A percentile compares a stretch with the other conserved stretches of the same genome.
These are phyloP conservation scores for Myotis myotis DNA, from an alignment of 2,797 vertebrate genomes.

Conservation along the genomic window DNA sequence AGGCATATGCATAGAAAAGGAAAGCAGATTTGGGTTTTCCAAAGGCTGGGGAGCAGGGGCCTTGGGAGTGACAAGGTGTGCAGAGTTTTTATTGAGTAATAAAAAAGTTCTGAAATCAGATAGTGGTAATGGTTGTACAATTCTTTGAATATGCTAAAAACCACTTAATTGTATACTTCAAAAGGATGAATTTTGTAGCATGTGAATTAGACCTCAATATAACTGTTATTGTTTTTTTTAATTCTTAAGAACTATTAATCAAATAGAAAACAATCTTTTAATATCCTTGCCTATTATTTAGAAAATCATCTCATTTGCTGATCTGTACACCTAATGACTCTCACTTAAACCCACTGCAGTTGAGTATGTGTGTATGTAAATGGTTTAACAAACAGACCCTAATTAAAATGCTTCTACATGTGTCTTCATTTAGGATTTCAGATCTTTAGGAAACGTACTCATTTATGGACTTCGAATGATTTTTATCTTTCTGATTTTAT, in stretches of 20 bases:
- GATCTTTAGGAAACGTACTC: conserved; percentile 10
- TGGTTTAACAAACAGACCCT: rapidly evolving
- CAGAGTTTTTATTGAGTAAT: background rate
- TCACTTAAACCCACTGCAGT: background rate
- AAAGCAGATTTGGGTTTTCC: background rate
- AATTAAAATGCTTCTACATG: background rate
- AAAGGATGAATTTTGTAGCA: background rate
- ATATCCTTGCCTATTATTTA: background rate
- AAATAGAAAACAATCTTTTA: conserved; percentile 41
- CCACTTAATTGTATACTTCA: background rate
- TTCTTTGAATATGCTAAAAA: background rate
- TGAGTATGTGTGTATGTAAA: background rate
- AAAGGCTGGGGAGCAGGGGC: background rate
- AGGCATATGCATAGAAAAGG: background rate
- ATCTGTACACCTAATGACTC: background rate
- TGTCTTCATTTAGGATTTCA: background rate
- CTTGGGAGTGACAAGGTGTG: background rate
- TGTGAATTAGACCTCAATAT: background rate
- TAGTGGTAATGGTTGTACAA: background rate
- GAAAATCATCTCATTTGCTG: conserved; percentile 46
- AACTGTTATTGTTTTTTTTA: background rate
- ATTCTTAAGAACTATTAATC: background rate
- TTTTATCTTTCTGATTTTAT: conserved; percentile 37
- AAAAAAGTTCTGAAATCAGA: background rate
- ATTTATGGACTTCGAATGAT: background rate